phyloP scores from a whole-genome alignment of 2,888 invertebrate species.

The Dryomyza anilis region DNA sequence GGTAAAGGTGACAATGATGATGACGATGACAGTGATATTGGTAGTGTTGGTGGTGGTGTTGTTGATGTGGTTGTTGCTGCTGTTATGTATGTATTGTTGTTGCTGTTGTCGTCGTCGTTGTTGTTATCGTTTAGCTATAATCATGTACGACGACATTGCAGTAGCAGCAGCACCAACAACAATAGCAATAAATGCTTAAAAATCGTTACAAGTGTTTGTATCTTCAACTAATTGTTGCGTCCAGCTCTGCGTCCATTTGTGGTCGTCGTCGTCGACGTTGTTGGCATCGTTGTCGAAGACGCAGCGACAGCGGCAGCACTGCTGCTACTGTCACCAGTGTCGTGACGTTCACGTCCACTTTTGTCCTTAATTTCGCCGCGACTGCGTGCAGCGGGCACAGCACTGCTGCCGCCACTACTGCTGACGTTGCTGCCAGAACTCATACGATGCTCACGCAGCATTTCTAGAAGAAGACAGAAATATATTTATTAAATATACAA shows the following conservation, averaged over 20 bases:
- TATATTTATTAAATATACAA: too few relatives aligned
- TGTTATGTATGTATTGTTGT: background rate
- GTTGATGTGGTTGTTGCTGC: constrained; percentile 1
- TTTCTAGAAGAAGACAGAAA: too few relatives aligned
- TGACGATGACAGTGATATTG: background rate
- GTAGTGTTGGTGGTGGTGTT: constrained; percentile 1
- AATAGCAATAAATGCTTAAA: constrained; percentile 20
- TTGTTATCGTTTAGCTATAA: background rate
- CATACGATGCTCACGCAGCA: constrained; percentile 49
- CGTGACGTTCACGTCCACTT: constrained; percentile 45
- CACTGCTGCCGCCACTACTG: constrained; percentile 38
- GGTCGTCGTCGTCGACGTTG: constrained; percentile 40
- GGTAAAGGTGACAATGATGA: too few relatives aligned
- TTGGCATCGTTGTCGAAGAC: constrained; percentile 30
- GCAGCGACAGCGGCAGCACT: constrained; percentile 41
- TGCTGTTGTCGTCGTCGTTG: too few relatives aligned
- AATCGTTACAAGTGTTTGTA: constrained; percentile 12
- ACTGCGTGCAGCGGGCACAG: constrained; percentile 34
- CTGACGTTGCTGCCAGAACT: constrained; percentile 45
- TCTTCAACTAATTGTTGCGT: constrained; percentile 45
- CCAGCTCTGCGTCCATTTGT: constrained; percentile 53
- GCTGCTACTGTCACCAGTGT: constrained; percentile 46
- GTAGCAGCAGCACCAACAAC: constrained; percentile 18
- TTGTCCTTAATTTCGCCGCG: constrained; percentile 23
- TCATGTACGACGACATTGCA: too few relatives aligned